A percentile compares a stretch with the other conserved stretches of the same genome.
Evolutionary conservation across 2,888 invertebrate species (phyloP).

Genomic region (Lochmaea capreae): DNA sequence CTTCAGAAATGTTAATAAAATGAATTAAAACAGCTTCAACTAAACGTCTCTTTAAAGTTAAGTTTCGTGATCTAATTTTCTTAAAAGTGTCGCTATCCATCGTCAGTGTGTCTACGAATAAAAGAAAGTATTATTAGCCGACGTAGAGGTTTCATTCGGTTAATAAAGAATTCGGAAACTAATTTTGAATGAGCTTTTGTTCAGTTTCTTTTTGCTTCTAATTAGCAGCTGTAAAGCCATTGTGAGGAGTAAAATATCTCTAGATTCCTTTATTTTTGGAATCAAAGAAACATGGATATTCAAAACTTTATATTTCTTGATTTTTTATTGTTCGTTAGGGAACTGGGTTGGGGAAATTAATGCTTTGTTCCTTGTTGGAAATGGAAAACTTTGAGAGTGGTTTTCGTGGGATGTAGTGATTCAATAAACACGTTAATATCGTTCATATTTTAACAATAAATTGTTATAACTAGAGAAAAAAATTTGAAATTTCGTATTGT

Average conservation of each 20-base stretch:
- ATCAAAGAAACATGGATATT: neutral
- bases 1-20: too few species aligned
- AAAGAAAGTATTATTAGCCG: conserved; percentile 27
- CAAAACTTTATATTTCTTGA: neutral
- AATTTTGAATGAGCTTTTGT: conserved; percentile 13
- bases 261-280: neutral
- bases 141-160: conserved; percentile 19
- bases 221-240: conserved; percentile 4
- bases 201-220: conserved; percentile 3
- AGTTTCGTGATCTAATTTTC: neutral
- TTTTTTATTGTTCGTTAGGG: neutral
- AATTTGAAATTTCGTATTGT: too few species aligned
- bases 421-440: neutral
- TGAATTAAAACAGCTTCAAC: too few species aligned
- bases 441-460: too few species aligned
- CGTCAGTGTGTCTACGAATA: conserved; percentile 21
- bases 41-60: too few species aligned
- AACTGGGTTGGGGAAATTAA: neutral
- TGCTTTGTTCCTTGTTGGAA: neutral
- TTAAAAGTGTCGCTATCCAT: conserved; percentile 24
- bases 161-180: conserved; percentile 20
- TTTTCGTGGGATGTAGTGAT: neutral
- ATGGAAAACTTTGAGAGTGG: neutral
- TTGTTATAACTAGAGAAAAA: too few species aligned
- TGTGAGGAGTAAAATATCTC: neutral